phyloP scores from a whole-genome alignment of 2,888 invertebrate genomes.

The Drosophila testacea region DNA sequence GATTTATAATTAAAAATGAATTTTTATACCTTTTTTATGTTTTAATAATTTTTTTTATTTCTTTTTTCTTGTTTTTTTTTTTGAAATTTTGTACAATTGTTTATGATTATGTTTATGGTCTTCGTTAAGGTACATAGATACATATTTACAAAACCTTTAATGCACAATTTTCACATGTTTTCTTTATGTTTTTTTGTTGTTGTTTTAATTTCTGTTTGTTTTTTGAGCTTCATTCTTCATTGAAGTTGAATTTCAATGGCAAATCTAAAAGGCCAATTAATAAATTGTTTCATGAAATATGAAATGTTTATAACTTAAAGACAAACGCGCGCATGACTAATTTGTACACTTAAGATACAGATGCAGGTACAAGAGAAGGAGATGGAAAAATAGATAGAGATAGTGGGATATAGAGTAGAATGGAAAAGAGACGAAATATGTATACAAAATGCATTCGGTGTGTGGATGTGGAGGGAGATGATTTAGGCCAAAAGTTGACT shows the following conservation, averaged over 20 bases:
- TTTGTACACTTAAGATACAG: slow-evolving; percentile 80
- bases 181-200: slow-evolving; percentile 17
- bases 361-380: slow-evolving; percentile 14
- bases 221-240: slow-evolving; percentile 53
- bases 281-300: slow-evolving; percentile 35
- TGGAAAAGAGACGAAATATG: slow-evolving; percentile 11
- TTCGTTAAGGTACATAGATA: slow-evolving; percentile 36
- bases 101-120: slow-evolving; percentile 55
- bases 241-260: slow-evolving; percentile 66
- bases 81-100: slow-evolving; percentile 61
- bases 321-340: slow-evolving; percentile 82
- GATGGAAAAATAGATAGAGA: background rate
- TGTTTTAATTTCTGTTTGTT: slow-evolving; percentile 12
- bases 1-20: slow-evolving; percentile 36
- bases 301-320: slow-evolving; percentile 71
- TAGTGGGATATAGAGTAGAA: background rate
- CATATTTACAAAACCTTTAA: slow-evolving; percentile 70
- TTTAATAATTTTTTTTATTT: slow-evolving; percentile 42
- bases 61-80: slow-evolving; percentile 44
- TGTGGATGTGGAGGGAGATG: slow-evolving; percentile 26
- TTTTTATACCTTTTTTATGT: slow-evolving; percentile 28
- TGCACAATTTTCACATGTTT: slow-evolving; percentile 26
- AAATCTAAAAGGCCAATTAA: slow-evolving; percentile 48
- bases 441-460: slow-evolving; percentile 43
- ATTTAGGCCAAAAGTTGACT: slow-evolving; percentile 38